Evolutionary conservation across 2,113 vertebrate genomes (phyloP).

Genomic region (Vimba vimba): DNA sequence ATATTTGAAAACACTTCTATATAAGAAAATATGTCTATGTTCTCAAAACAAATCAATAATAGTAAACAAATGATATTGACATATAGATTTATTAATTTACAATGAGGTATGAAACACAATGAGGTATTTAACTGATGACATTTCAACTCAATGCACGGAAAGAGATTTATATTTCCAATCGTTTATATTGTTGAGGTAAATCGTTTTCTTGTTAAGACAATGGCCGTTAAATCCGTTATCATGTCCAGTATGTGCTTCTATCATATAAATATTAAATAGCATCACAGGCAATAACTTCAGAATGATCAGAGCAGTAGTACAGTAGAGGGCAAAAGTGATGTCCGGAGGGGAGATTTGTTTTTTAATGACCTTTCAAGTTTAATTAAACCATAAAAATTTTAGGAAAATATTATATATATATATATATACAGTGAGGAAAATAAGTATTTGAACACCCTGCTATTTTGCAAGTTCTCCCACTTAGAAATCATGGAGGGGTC

Average conservation of each 20-base stretch:
- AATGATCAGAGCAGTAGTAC: too few relatives aligned
- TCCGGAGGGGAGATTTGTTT: too few relatives aligned
- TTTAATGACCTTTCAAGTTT: too few relatives aligned
- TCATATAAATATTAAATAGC: background rate
- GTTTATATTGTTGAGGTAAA: slow-evolving; percentile 4
- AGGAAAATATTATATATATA: too few relatives aligned
- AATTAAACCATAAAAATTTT: too few relatives aligned
- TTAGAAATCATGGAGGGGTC: too few relatives aligned
- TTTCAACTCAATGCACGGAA: background rate
- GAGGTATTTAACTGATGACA: background rate
- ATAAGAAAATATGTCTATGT: background rate
- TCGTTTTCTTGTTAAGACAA: background rate
- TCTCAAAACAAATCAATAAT: background rate
- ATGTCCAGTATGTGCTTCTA: background rate
- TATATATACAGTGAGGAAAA: too few relatives aligned
- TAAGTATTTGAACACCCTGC: too few relatives aligned
- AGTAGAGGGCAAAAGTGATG: too few relatives aligned
- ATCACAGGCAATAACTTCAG: too few relatives aligned
- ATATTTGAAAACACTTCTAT: background rate
- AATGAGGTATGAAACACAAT: background rate
- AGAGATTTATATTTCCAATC: background rate
- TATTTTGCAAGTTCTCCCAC: too few relatives aligned
- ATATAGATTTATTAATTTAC: background rate
- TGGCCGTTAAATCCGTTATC: background rate
- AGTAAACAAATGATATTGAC: background rate